Evolutionary conservation across 2,888 invertebrate species (phyloP).

Genomic region (Agrotis exclamationis): DNA sequence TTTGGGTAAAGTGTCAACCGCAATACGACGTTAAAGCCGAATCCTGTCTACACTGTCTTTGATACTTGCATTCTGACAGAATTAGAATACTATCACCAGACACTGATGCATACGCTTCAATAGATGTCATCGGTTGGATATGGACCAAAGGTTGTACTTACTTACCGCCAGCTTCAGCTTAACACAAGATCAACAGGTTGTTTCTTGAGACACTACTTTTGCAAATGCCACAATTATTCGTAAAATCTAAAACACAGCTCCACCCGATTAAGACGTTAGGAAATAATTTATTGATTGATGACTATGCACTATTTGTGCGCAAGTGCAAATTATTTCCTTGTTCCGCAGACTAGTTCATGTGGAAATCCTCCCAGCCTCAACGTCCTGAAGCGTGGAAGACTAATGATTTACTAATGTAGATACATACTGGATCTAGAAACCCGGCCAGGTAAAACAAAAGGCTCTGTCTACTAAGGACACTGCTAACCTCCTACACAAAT

Average conservation of each 20-base stretch:
- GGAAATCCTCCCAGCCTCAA: background rate
- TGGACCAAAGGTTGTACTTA: constrained; percentile 33
- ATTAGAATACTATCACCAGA: background rate
- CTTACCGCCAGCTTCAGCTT: constrained; percentile 1
- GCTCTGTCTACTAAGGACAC: background rate
- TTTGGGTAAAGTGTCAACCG: background rate
- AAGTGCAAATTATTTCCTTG: constrained; percentile 52
- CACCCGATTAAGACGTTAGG: constrained; percentile 19
- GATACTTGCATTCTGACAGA: background rate
- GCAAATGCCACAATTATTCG: background rate
- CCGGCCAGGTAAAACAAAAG: background rate
- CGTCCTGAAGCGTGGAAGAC: background rate
- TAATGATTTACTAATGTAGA: background rate
- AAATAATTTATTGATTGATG: constrained; percentile 44
- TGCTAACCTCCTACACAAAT: background rate
- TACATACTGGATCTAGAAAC: background rate
- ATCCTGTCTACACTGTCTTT: background rate
- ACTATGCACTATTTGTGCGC: constrained; percentile 50
- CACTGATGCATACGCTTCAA: background rate
- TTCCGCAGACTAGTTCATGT: constrained; percentile 10
- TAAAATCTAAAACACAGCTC: background rate
- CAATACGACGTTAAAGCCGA: background rate
- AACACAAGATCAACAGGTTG: constrained; percentile 45
- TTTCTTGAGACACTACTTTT: constrained; percentile 22
- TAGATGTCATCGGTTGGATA: background rate